Conservation (phyloP, 1,140 invertebrate species). For the Hormaphis cornu region DNA sequence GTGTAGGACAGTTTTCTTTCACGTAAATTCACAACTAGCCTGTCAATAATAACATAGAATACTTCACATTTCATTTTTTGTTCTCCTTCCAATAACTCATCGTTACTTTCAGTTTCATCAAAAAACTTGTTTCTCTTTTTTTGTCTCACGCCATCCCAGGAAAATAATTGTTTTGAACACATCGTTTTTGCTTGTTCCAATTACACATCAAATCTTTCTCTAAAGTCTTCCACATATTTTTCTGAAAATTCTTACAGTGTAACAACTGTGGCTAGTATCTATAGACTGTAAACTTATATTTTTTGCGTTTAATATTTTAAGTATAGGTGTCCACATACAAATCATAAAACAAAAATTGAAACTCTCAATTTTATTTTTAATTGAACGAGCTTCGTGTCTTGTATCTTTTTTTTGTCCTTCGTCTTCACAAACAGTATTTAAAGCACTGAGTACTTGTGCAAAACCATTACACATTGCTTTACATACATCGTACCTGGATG, state of each 20-base stretch:
- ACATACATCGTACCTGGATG: conserved; percentile 33
- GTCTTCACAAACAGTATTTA: conserved; percentile 6
- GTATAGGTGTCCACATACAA: conserved; percentile 24
- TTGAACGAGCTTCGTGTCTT: conserved; percentile 8
- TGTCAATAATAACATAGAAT: background rate
- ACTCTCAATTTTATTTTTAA: conserved; percentile 25
- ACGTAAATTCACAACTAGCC: background rate
- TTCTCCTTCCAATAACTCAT: no score
- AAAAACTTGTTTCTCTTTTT: no score
- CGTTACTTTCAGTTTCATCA: no score
- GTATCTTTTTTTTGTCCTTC: conserved; percentile 8
- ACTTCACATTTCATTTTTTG: background rate
- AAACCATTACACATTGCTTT: background rate
- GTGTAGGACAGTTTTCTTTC: background rate
- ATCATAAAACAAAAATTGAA: conserved; percentile 32
- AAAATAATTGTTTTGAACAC: background rate
- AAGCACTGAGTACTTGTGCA: background rate
- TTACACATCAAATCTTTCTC: conserved; percentile 16
- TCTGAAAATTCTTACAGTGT: background rate
- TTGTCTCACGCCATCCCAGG: no score
- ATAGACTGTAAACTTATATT: conserved; percentile 16
- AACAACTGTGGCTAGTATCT: background rate
- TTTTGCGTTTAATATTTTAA: conserved; percentile 30
- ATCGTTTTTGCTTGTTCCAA: background rate
- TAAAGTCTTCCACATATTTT: conserved; percentile 15